Evolutionary conservation across 1,140 invertebrate species (phyloP), one percentile per base, ranked within the genome.

Genomic region (Aphelenchoides avenae): DNA sequence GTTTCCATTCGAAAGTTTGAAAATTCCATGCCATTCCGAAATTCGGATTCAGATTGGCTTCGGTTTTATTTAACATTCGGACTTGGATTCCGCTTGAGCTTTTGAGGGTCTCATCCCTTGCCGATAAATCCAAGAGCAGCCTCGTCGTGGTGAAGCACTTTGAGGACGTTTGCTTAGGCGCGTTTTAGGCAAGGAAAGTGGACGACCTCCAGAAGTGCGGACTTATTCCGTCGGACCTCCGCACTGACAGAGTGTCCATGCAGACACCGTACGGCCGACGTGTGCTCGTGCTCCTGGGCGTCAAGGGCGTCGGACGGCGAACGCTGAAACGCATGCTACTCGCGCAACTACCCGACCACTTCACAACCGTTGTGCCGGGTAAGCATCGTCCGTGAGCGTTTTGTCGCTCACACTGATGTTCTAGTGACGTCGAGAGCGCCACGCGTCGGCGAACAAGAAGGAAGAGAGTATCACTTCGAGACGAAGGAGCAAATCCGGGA

Each of bases 261-360:
- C 91, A 96, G 85, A 90, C 91, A 41, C 93, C 94, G 0, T 97
- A 96, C 78, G 85, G 88, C 71, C 84, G 93, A 60, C 89, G 93
- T 79, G 89, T 89, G 41, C 80, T 99, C 0, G 87, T 94, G 9
- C 79, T 99, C 1, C 86, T 98, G 31, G 95, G 95, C 24, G 88
- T 90, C 0, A 85, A 87, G 59, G 91, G 92, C 30, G 91, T 97
- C 5, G 94, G 94, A 1, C 81, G 91, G 64, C 81, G 93, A 61
- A 92, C 92, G 1, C 80, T 98, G 41, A 98, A 98, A 80, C 89
- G 88, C 75, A 83, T 89, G 43, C 80, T 99, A 42, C 87, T 97
- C 2, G 51, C 56, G 7, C 50, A 65, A 5, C 46, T 54, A 13
- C 62, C 63, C 18, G 52, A 67, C 31, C 46, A 62, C 33, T 70